Conservation (phyloP, 2,113 vertebrate genomes). For the Setophaga petechia region DNA sequence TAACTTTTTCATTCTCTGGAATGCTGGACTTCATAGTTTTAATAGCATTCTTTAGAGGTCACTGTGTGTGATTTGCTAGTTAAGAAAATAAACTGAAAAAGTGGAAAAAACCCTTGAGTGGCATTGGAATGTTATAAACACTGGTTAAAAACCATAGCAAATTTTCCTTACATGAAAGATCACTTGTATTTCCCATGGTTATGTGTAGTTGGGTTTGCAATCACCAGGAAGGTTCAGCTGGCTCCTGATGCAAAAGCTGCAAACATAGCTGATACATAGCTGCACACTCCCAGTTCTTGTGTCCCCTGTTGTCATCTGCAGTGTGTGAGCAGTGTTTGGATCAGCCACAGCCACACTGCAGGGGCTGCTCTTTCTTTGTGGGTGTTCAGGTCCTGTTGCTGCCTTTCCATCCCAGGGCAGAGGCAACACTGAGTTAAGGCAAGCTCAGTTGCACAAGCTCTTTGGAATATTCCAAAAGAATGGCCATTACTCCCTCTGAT, state of each 20-base stretch:
- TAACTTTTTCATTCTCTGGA: not conserved
- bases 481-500: not conserved
- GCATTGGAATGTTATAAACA: not conserved
- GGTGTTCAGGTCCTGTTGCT: not conserved
- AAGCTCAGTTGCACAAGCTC: not conserved
- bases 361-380: not conserved
- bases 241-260: not conserved
- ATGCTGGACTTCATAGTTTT: not conserved
- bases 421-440: not conserved
- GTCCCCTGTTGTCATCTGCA: not conserved
- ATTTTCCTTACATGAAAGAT: not conserved
- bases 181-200: not conserved
- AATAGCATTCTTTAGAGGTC: not conserved
- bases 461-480: not conserved
- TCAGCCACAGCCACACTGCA: not conserved
- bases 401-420: not conserved
- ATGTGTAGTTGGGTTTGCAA: not conserved
- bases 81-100: not conserved
- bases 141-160: not conserved
- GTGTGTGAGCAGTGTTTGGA: not conserved
- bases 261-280: not conserved
- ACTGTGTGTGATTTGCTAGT: not conserved
- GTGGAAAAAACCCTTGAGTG: fast-evolving
- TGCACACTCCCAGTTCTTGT: not conserved
- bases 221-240: not conserved